Conservation (phyloP, 2,113 vertebrate genomes). For the Indri indri region DNA sequence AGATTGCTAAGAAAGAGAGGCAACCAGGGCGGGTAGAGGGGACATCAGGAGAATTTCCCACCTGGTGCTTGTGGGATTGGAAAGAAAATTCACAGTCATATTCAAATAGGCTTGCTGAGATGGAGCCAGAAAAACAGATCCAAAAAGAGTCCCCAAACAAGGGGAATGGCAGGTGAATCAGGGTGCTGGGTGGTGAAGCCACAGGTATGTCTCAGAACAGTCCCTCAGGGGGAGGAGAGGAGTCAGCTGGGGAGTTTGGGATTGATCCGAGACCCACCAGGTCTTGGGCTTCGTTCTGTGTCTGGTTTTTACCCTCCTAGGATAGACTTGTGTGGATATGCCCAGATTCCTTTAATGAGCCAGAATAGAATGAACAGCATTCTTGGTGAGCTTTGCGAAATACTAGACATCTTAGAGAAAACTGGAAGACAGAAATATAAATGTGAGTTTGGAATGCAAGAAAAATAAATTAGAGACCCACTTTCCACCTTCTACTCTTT, state of each 20-base stretch:
- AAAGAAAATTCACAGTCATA: neutral
- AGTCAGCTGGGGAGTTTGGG: neutral
- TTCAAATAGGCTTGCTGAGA: neutral
- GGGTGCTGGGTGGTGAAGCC: neutral
- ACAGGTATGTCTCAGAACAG: neutral
- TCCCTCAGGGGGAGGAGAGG: neutral
- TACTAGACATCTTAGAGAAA: neutral
- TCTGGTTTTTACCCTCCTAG: neutral
- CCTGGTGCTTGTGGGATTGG: fast-evolving
- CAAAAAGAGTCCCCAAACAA: neutral
- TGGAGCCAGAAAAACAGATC: neutral
- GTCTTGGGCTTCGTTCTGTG: neutral
- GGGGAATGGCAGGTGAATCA: neutral
- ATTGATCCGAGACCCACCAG: neutral
- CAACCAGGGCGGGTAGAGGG: neutral
- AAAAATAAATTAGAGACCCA: conserved; percentile 12
- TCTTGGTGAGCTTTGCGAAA: neutral
- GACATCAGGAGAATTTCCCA: neutral
- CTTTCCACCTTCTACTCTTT: neutral
- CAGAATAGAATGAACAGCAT: neutral
- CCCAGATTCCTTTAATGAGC: neutral
- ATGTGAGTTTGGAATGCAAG: neutral
- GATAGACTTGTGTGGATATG: neutral
- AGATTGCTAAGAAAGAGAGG: neutral
- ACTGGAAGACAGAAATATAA: neutral